A percentile compares a stretch with the other conserved stretches of the same genome.
phyloP scores from a whole-genome alignment of 2,113 vertebrate genomes.

The Casuarius casuarius region DNA sequence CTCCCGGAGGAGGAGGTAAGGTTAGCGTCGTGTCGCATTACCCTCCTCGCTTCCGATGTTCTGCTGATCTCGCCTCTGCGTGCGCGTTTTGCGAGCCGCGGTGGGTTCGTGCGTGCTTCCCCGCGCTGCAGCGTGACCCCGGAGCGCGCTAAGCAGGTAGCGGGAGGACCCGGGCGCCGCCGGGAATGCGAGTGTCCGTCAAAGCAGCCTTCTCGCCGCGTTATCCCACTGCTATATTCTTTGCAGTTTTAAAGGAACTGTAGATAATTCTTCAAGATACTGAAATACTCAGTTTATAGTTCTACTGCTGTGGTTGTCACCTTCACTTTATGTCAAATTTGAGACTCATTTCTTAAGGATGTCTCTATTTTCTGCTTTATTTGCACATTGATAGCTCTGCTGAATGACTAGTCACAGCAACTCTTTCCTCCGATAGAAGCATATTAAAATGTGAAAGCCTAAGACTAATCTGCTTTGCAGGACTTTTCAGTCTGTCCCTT shows the following conservation, averaged over 20 bases:
- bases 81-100: not conserved
- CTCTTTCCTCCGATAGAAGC: not conserved
- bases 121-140: not conserved
- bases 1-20: slow-evolving; percentile 58
- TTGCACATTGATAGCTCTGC: slow-evolving; percentile 70
- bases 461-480: slow-evolving; percentile 28
- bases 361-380: slow-evolving; percentile 83
- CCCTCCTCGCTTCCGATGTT: not conserved
- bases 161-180: not conserved
- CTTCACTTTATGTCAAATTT: slow-evolving; percentile 72
- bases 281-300: slow-evolving; percentile 56
- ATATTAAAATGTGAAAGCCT: slow-evolving; percentile 37
- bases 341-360: slow-evolving; percentile 75
- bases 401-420: slow-evolving; percentile 53
- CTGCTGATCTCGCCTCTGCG: not conserved
- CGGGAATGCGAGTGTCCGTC: slow-evolving; percentile 28
- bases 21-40: slow-evolving; percentile 11
- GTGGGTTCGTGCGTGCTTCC: slow-evolving; percentile 16
- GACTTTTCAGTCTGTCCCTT: not conserved
- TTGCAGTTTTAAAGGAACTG: slow-evolving; percentile 36
- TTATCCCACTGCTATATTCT: slow-evolving; percentile 5
- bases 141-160: slow-evolving; percentile 1
- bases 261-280: slow-evolving; percentile 59
- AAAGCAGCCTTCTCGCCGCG: slow-evolving; percentile 22
- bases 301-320: slow-evolving; percentile 75